A percentile compares a stretch with the other conserved stretches of the same genome.
Conservation (phyloP, 2,113 vertebrate genomes). For the Mirza zaza region DNA sequence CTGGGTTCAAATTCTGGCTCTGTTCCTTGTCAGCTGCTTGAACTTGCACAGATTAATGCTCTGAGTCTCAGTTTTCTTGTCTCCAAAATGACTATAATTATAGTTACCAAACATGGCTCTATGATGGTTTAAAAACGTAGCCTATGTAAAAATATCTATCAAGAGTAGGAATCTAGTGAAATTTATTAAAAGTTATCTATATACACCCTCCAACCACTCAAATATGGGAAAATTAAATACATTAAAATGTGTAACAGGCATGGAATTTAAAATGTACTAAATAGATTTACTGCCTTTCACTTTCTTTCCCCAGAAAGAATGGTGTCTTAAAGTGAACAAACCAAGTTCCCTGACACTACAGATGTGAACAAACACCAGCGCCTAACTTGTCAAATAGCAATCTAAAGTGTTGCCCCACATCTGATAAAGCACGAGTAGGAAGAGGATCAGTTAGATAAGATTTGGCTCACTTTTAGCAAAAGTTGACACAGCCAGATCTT, state of each 20-base stretch:
- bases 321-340: neutral
- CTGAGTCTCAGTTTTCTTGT: neutral
- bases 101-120: neutral
- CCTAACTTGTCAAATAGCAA: neutral
- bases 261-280: neutral
- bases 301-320: neutral
- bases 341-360: neutral
- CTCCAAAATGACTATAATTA: neutral
- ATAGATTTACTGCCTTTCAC: neutral
- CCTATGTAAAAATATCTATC: neutral
- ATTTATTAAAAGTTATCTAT: neutral
- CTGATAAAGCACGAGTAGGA: neutral
- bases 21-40: neutral
- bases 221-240: neutral
- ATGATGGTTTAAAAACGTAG: neutral
- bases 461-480: conserved; percentile 2
- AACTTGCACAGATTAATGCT: neutral
- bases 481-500: neutral
- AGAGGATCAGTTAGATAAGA: neutral
- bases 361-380: too few species aligned
- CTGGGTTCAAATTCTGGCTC: neutral
- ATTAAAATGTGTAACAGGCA: neutral
- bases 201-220: neutral
- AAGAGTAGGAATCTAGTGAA: neutral
- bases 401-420: neutral